A percentile compares a stretch with the other conserved stretches of the same genome.
phyloP scores from a whole-genome alignment of 2,113 vertebrate genomes.

The Gracilinanus agilis region DNA sequence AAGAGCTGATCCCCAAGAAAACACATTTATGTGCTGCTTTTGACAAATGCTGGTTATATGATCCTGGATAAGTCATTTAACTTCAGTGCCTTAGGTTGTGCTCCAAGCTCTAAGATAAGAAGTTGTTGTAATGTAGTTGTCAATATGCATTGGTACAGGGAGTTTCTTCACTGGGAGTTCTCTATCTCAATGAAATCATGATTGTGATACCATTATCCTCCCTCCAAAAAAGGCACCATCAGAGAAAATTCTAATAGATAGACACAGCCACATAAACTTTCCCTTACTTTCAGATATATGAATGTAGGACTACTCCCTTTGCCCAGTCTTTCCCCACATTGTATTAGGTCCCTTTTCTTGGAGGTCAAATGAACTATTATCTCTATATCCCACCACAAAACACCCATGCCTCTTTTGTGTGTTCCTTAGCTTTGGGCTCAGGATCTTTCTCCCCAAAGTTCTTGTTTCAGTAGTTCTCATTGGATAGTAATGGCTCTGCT shows the following conservation, averaged over 20 bases:
- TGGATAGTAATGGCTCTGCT: background rate
- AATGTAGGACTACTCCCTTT: background rate
- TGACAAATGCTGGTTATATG: background rate
- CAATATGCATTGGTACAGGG: background rate
- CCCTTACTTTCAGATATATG: background rate
- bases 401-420: background rate
- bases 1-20: background rate
- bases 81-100: background rate
- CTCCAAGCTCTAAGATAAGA: background rate
- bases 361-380: background rate
- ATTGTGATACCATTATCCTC: background rate
- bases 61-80: background rate
- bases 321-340: background rate
- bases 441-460: background rate
- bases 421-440: background rate
- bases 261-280: background rate
- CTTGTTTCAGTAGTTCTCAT: background rate
- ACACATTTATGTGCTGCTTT: background rate
- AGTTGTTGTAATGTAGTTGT: background rate
- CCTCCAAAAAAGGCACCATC: background rate
- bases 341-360: background rate
- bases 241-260: background rate
- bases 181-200: background rate
- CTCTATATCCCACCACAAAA: background rate
- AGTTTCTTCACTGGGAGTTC: background rate